Evolutionary conservation across 2,797 vertebrate species (phyloP).

Genomic region (Neostethus bicornis): DNA sequence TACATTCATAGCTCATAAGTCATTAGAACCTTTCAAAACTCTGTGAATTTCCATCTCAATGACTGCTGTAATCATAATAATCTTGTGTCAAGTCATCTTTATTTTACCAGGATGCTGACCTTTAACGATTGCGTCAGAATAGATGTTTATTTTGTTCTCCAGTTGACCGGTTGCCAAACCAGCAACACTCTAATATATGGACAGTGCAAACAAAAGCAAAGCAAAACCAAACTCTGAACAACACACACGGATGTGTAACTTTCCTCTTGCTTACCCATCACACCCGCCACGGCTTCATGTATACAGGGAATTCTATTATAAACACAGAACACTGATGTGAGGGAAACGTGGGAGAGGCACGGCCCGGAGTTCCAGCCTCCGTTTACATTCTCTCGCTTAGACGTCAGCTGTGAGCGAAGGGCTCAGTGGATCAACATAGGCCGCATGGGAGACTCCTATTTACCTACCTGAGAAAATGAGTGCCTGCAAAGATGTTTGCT

Average conservation of each 20-base stretch:
- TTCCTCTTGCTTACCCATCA: slow-evolving; percentile 54
- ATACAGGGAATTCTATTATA: slow-evolving; percentile 49
- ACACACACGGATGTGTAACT: slow-evolving; percentile 68
- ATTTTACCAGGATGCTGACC: slow-evolving; percentile 18
- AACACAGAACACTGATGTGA: slow-evolving; percentile 58
- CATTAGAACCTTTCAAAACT: background rate
- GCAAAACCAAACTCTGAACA: slow-evolving; percentile 7
- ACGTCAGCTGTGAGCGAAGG: slow-evolving; percentile 67
- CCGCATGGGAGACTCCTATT: slow-evolving; percentile 62
- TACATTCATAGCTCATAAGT: too few species aligned
- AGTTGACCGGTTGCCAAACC: slow-evolving; percentile 16
- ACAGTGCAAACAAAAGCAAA: slow-evolving; percentile 46
- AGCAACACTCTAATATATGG: slow-evolving; percentile 27
- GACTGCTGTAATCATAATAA: background rate
- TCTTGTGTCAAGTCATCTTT: background rate
- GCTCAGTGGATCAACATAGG: slow-evolving; percentile 57
- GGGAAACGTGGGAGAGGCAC: slow-evolving; percentile 57
- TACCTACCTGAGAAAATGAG: slow-evolving; percentile 59
- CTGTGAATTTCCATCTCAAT: too few species aligned
- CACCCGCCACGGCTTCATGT: slow-evolving; percentile 28
- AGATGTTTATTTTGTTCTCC: slow-evolving; percentile 32
- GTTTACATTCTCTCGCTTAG: slow-evolving; percentile 75
- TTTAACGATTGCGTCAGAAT: slow-evolving; percentile 31
- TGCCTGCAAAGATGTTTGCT: slow-evolving; percentile 24
- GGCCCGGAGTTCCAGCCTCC: slow-evolving; percentile 65